Evolutionary conservation across 2,113 vertebrate species (phyloP), one percentile per base, ranked within the genome.

Genomic region (Girardinichthys multiradiatus): DNA sequence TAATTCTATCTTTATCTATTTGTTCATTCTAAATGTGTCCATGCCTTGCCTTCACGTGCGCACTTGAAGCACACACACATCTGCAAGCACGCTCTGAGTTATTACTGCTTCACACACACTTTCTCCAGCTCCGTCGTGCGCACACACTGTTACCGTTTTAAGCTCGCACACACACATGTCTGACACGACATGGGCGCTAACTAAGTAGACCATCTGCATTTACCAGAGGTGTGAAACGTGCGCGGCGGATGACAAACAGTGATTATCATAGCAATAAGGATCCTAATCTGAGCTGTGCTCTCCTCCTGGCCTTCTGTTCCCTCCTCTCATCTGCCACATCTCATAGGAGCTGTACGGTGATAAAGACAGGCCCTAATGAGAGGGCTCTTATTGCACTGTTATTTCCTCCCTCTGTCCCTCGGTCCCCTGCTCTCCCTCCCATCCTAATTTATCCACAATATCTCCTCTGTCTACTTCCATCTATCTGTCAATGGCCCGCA

Each of bases 1-100:
- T 94, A 91, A 93, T 93, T 94, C 91, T 91, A 92, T 93, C 90
- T 92, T 93, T 94, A 92, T 93, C 91, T 94, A 89, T 93, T 92
- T 94, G 89, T 93, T 93, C 88, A 93, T 94, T 94, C 91, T 90
- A 88, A 90, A 92, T 85, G 90, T 80, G 86, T 91, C 78, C 48
- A 30, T 85, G n/a, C 74, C 48, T 70, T 4, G 74, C 26, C 48
- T 62, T 59, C 83, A 85, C 72, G 74, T 88, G 85, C 77, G 45
- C 63, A 39, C 73, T 75, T 37, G 31, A 59, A 67, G 58, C 76
- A 66, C 69, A 76, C 77, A 39, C 74, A 65, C 54, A 54, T 48
- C 35, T 64, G 58, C 76, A 48, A 59, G 39, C 59, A 54, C 67
- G 30, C 64, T 21, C 76, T 30, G 35, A n/a, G 74, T 72, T 67